phyloP scores from a whole-genome alignment of 2,888 invertebrate species.

The Cybosia mesomella region DNA sequence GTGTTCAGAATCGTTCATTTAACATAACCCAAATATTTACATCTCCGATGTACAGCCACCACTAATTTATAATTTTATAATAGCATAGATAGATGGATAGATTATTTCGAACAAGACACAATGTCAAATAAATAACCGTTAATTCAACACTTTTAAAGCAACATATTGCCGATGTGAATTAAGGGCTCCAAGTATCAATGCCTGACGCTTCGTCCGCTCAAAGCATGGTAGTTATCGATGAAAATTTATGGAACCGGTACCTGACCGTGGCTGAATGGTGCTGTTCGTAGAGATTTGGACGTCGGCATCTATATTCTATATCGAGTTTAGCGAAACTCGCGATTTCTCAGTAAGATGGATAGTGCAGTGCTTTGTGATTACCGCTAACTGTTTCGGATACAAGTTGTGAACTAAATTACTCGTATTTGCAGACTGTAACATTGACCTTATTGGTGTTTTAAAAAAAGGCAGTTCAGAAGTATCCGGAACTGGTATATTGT shows the following conservation, averaged over 20 bases:
- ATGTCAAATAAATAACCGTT: no score
- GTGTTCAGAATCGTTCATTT: no score
- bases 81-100: no score
- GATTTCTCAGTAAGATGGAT: conserved; percentile 23
- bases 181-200: neutral
- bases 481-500: neutral
- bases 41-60: no score
- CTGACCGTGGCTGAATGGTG: conserved; percentile 13
- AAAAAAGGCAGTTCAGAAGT: neutral
- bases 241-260: conserved; percentile 17
- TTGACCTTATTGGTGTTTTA: neutral
- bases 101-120: no score
- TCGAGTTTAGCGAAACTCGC: conserved; percentile 11
- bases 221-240: conserved; percentile 20
- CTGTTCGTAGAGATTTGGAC: neutral
- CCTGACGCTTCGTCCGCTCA: conserved; percentile 15
- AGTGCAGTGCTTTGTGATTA: conserved; percentile 17
- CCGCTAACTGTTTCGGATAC: conserved; percentile 11
- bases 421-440: neutral
- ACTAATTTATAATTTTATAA: no score
- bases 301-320: neutral
- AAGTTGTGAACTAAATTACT: neutral
- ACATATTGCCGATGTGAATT: no score
- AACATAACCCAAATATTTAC: no score
- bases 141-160: no score